Base-by-base conservation (phyloP, 1,140 invertebrate genomes). In the Aphaenogaster floridana region DNA sequence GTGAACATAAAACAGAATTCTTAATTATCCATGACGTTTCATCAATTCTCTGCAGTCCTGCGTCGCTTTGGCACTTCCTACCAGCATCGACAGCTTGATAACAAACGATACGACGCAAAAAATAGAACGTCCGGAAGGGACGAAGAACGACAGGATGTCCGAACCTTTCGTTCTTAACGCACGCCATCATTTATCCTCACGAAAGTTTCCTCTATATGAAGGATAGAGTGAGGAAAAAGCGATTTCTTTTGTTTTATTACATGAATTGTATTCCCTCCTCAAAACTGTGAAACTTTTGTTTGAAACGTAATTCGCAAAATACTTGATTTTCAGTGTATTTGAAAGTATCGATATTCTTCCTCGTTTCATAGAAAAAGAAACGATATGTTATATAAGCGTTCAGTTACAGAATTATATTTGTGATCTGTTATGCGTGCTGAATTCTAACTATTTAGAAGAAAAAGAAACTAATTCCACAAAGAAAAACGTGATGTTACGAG, bases 51-150 rank as follows among this genome's bases (percentile, higher is more conserved):
- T 21, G 13, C 39, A 72, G 17, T 59, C 42, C 5, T 13, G n/a
- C n/a, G 11, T 52, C 8, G 45, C 48, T 50, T 69, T 36, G 34
- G 11, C 28, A 74, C n/a, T 84, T 61, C 7, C 45, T 45, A 28
- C 5, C 11, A 13, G 17, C 11, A 39, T 48, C 69, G 80, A 74
- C 28, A 84, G 69, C 45, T 57, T 48, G 69, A 84, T 74, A 76
- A 81, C 64, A 81, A 84, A 84, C 42, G 69, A 84, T 28, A 57
- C 28, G 13, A 50, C 11, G 34, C 13, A 39, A 83, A 76, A 84
- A 76, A 39, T 76, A 21, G 36, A 39, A 39, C 13, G 28, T 61
- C 17, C 52, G 13, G 34, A 50, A 74, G 45, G 28, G 13, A 84
- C 13, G 34, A 76, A 48, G 11, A 74, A 71, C 15, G 64, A 72